Evolutionary conservation across 2,888 invertebrate species (phyloP), one percentile per base, ranked within the genome.

Genomic region (Plagiodera versicolora): DNA sequence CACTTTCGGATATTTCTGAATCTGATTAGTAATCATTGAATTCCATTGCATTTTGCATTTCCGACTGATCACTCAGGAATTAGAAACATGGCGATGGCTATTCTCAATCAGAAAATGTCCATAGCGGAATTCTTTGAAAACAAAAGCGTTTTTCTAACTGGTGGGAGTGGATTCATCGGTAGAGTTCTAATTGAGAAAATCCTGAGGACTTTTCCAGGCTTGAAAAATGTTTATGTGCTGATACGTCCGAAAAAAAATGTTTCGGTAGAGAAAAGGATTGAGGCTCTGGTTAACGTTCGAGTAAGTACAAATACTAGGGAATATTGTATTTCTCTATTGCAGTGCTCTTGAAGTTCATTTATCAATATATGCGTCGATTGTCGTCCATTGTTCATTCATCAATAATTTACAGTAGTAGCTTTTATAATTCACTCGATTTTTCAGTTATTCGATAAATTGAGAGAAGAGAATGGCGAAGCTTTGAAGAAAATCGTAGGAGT

Each of bases 111-210:
- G 10, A 11, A 14, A n/a, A 39, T 2, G 39, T 32, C 32, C 0
- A 24, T 91, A 39, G 79, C 85, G 0, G 85, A 88, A 20, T 90
- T 86, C 76, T 93, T 85, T 74, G 82, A 82, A 20, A 88, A 87
- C 24, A 87, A 87, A 67, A 87, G 86, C 30, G 81, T 95, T 20
- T 88, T 95, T 54, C 84, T 95, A 10, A 95, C 94, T 0, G 95
- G 95, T 1, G 92, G 87, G 1, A 90, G 92, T 20, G 95, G 95
- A 1, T 96, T 95, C 75, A 84, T 96, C 79, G 96, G 96, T 0
- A 96, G 96, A 81, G 90, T 91, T 0, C 78, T 96, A 18, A 83
- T 95, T 4, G 95, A 96, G 79, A 97, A 96, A 78, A 79, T 97
- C 1, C 78, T 96, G 9, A 86, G 94, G 67, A 91, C 91, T 3